Evolutionary conservation across 2,888 invertebrate genomes (phyloP).

Genomic region (Trichopoda pennipes): DNA sequence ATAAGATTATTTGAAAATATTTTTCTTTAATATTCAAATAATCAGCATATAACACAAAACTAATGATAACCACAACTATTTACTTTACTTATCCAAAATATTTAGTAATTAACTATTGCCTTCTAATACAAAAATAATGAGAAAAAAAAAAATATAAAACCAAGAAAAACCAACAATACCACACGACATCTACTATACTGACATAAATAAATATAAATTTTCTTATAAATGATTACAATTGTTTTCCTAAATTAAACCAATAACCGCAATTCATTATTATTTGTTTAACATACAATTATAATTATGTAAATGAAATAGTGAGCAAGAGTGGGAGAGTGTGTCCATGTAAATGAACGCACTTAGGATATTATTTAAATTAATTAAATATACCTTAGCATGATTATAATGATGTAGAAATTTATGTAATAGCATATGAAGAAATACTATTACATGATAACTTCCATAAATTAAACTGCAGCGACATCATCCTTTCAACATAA

Average conservation of each 20-base stretch:
- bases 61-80: constrained; percentile 38
- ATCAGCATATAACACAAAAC: not conserved
- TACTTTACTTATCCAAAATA: constrained; percentile 19
- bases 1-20: not conserved
- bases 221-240: not conserved
- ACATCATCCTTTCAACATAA: no score
- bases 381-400: no score
- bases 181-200: constrained; percentile 14
- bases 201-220: not conserved
- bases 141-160: constrained; percentile 2
- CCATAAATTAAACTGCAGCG: no score
- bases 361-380: no score
- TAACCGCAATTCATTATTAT: constrained; percentile 58
- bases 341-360: no score
- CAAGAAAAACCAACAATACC: constrained; percentile 18
- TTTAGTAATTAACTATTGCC: constrained; percentile 35
- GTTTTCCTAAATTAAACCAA: constrained; percentile 27
- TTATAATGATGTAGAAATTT: no score
- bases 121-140: not conserved
- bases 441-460: no score
- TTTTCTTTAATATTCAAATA: no score
- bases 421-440: no score
- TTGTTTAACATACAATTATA: constrained; percentile 3
- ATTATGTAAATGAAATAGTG: not conserved
- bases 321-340: no score